A percentile compares a stretch with the other conserved stretches of the same genome.
phyloP scores from a whole-genome alignment of 2,888 invertebrate species.

The Amiota minor region DNA sequence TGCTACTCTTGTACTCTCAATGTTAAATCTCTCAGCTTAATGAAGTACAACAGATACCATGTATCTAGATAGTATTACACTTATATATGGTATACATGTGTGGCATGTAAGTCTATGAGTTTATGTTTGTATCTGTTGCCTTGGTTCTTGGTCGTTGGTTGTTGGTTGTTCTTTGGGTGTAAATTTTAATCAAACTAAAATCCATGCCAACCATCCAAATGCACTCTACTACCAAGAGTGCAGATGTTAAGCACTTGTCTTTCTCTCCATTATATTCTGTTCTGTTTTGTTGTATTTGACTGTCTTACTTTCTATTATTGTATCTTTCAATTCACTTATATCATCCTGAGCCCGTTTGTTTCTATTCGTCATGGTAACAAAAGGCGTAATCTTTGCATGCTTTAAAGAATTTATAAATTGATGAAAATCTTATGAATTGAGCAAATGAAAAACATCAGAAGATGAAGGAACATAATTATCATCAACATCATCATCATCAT shows the following conservation, averaged over 20 bases:
- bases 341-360: neutral
- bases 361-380: neutral
- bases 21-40: too few species aligned
- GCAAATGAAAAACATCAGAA: neutral
- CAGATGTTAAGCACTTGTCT: neutral
- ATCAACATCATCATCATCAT: too few species aligned
- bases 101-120: neutral
- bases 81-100: neutral
- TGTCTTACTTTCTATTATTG: neutral
- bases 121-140: slow-evolving; percentile 1
- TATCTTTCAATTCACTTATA: neutral
- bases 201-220: slow-evolving; percentile 44
- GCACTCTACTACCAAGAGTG: neutral
- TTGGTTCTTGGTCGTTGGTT: neutral
- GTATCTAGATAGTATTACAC: neutral
- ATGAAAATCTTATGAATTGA: neutral
- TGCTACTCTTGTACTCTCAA: too few species aligned
- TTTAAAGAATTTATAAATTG: slow-evolving; percentile 12
- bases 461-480: too few species aligned
- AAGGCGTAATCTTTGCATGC: neutral
- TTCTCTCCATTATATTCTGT: neutral
- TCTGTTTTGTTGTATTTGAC: neutral
- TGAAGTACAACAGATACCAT: neutral
- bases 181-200: slow-evolving; percentile 66
- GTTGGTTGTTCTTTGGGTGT: slow-evolving; percentile 43